Base-by-base conservation (phyloP, 2,888 invertebrate species). In the Erebia ligea region DNA sequence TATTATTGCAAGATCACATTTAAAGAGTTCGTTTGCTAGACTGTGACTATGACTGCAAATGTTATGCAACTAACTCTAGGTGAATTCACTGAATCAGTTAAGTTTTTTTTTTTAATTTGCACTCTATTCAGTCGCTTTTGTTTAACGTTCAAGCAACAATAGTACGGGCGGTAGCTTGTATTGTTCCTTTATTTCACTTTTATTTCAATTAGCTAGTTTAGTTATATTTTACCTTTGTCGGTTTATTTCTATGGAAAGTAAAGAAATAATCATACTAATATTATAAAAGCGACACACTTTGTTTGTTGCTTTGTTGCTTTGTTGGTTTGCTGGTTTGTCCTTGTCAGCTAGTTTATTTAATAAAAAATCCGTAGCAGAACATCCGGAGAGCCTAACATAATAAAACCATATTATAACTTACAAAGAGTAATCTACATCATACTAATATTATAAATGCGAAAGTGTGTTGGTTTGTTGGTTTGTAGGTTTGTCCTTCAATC, bases 61-160 rank as follows among this genome's bases (percentile, higher is more conserved):
- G 50, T 50, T 66, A 69, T 72, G 69, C 69, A 63, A 17, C 50
- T 13, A 6, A 54, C 56, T 56, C 63, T 70, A 52, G 70, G 67
- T 67, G 64, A 63, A 34, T 45, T 67, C 63, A 58, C 67, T 67
- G 62, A 69, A 62, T 69, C 62, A 59, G 34, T 52, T 6, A 54
- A 64, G 65, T 52, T 34, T 34, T 52, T 11, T 48, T 21, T 25
- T 13, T 58, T 57, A 71, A 71, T 67, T 67, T 62, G 42, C 34
- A 61, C 56, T 57, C 21, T 48, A 40, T 25, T 66, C 54, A n/a
- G n/a, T 15, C 11, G 21, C 59, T 59, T 21, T 62, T 62, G 21
- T 45, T 45, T 15, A 62, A 40, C 13, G 11, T 21, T 21, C 15
- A 21, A 15, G 21, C 15, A 62, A 62, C 48, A 48, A 21, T 48